Base-by-base conservation (phyloP, 2,797 vertebrate species). In the Myoxocephalus aenaeus region DNA sequence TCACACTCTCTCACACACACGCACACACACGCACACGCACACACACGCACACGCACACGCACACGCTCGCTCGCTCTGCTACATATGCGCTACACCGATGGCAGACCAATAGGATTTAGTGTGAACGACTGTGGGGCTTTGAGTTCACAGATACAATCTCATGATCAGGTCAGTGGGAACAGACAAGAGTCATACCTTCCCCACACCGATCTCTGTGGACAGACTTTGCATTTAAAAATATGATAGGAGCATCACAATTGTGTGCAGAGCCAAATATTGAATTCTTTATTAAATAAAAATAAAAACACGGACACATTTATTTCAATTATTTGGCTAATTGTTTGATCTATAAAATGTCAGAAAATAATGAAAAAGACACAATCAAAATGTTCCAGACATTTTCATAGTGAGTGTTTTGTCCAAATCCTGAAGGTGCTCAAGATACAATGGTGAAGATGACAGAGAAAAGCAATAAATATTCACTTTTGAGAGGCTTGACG, bases 21-120 rank as follows among this genome's bases (percentile, higher is more conserved):
- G 80, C 79, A 0, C 77, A 29, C 29, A 2, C 75, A 40, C 73
- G 66, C 83, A 77, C 79, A 0, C 77, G 53, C 6, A 22, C 72
- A 36, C 83, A 22, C 72, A 40, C 83, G 29, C 29, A 2, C 75
- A 40, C 73, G 66, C 83, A 77, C 79, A 0, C 77, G 53, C 6
- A 22, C 72, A 36, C 83, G 29, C 75, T 44, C 74, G 70, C 83
- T 79, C 79, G 18, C 86, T 81, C 79, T 65, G 59, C 56, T 72
- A 25, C 77, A 42, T 69, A 53, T 36, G 46, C 74, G 76, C 83
- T 62, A 74, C 62, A 29, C 44, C 34, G 36, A 25, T 1, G 22
- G 66, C 75, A 61, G 69, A 69, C 76, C 70, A 85, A 81, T 66
- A 44, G 73, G 73, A 81, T 42, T 78, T 57, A 20, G 65, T 44